Base-by-base conservation (phyloP, 2,113 vertebrate species). In the Epinephelus fuscoguttatus region DNA sequence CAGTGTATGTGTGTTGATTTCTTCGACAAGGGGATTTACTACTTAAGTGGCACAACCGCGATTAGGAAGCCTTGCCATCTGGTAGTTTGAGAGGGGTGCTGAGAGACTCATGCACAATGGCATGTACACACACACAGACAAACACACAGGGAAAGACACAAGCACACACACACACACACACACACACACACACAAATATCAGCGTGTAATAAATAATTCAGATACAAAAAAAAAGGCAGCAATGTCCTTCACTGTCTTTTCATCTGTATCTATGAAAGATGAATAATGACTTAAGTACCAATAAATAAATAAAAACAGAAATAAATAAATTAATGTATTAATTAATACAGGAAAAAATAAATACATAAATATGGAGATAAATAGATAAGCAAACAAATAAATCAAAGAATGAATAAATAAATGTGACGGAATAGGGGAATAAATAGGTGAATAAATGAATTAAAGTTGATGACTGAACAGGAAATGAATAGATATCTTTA, bases 21-120 rank as follows among this genome's bases (percentile, higher is more conserved):
- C 13, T 67, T 70, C 53, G 74, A 61, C 68, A 69, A 0, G 15
- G 70, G 88, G 88, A 93, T 91, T 92, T 89, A 85, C 33, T 77
- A 74, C 91, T 91, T 92, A 91, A 91, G 85, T 85, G 86, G 88
- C 77, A 78, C 74, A 60, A 53, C 60, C 25, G 6, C 87, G 89
- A 94, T 92, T 89, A 89, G 81, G 70, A 90, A 73, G 55, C 64
- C 72, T 33, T 75, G 78, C 88, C 93, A 92, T 93, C 91, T 93
- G 92, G 75, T 90, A 74, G 85, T 84, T 73, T 64, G 63, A 75
- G 62, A 78, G 53, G 87, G 71, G 61, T 78, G 82, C 88, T 78
- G 78, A 85, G 75, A 87, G 75, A 87, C 68, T 71, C 76, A 62
- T 0, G 40, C 59, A 68, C 45, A 71, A 2, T 17, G 27, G 14